Base-by-base conservation (phyloP, 1,140 invertebrate genomes). In the Centruroides vittatus region DNA sequence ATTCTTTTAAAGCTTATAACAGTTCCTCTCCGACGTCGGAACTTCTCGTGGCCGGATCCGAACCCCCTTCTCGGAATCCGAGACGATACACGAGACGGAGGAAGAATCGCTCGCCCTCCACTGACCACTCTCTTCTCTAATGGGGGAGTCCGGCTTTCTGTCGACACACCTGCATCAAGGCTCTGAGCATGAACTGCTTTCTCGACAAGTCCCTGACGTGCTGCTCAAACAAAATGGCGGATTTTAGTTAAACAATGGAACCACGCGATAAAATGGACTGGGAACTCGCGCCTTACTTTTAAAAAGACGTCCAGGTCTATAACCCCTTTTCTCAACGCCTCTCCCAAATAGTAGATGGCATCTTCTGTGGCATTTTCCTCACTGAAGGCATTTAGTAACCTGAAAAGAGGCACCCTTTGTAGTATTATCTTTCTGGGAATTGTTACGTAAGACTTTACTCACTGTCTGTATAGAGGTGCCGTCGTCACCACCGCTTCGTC, bases 311-410 rank as follows among this genome's bases (percentile, higher is more conserved):
- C 94, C 67, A 98, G 75, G 77, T 96, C 93, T 71, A 99, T 92
- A 4, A 94, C 89, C 59, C 88, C 86, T 68, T 87, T 86, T 64
- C 93, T 79, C 57, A 99, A 75, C 35, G 91, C 95, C 78, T 98
- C 93, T n/a, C 92, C 93, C 71, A 99, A 84, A 74, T 94, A 96
- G 74, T 98, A 99, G 69, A 99, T 96, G 57, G 93, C 89, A 81
- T 99, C 96, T 79, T 98, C 95, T 55, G 90, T 86, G 10, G 96
- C 93, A 67, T 94, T 91, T 78, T 99, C 96, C 76, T 98, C 93
- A 56, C 93, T 92, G 82, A 92, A 99, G 47, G 92, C 84, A 77
- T 91, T 92, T 46, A 99, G 74, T 71, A 99, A 83, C 72, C 88
- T 91, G 67, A 3, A 69, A 75, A 66, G 67, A 63, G 41, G 50